These are phyloP conservation scores for Drosophila merina DNA, from an alignment of 2,888 invertebrate species.

Conservation along the genomic window DNA sequence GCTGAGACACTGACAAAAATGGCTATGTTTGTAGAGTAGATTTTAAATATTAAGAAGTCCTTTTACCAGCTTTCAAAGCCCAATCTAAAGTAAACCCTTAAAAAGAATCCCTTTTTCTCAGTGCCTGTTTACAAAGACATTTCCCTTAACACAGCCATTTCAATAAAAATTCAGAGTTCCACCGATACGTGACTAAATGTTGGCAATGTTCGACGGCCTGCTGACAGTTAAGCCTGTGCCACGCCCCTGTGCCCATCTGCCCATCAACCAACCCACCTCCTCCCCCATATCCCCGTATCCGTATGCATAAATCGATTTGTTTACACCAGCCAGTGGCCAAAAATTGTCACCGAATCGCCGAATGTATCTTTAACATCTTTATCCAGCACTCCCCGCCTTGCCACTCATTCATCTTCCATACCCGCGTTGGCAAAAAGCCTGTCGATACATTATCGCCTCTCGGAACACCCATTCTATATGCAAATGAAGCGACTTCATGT, in stretches of 20 bases:
- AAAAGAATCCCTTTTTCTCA: not conserved
- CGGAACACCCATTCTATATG: constrained; percentile 48
- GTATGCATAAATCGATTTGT: constrained; percentile 68
- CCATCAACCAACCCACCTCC: not conserved
- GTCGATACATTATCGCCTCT: constrained; percentile 48
- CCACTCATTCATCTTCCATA: constrained; percentile 2
- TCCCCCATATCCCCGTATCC: constrained; percentile 8
- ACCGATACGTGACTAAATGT: constrained; percentile 66
- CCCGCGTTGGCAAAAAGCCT: constrained; percentile 42
- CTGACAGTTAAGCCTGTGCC: constrained; percentile 7
- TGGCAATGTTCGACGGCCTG: constrained; percentile 7
- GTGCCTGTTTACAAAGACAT: constrained; percentile 23
- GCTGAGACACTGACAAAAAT: constrained; percentile 33
- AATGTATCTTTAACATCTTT: constrained; percentile 51
- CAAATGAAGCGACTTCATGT: constrained; percentile 49
- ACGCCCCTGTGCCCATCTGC: constrained; percentile 15
- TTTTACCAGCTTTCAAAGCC: not conserved
- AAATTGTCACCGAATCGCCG: constrained; percentile 41
- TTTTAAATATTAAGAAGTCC: not conserved
- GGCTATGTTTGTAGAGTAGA: not conserved
- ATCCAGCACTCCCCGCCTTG: constrained; percentile 25
- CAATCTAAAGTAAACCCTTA: too few relatives aligned
- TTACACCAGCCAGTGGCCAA: constrained; percentile 24
- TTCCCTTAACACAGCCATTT: constrained; percentile 43
- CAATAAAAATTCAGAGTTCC: constrained; percentile 52